phyloP scores from a whole-genome alignment of 1,140 invertebrate genomes.

The Orchestia grillus region DNA sequence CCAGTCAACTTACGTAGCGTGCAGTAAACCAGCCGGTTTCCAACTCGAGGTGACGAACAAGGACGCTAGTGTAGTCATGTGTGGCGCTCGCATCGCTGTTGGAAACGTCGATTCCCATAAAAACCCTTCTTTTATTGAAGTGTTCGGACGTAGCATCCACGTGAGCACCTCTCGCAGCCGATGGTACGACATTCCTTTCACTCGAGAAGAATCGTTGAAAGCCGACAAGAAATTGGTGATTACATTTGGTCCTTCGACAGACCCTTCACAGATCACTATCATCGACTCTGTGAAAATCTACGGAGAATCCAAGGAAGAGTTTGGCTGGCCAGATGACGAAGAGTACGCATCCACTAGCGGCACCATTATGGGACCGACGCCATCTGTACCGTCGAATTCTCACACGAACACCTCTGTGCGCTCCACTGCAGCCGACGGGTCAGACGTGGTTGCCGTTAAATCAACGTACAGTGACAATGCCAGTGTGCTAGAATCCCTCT shows the following conservation, averaged over 20 bases:
- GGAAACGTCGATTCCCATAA: constrained; percentile 89
- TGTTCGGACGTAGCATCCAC: constrained; percentile 85
- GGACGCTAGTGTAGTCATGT: constrained; percentile 87
- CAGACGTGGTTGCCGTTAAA: constrained; percentile 74
- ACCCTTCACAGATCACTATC: constrained; percentile 90
- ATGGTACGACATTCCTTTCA: constrained; percentile 96
- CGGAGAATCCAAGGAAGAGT: constrained; percentile 94
- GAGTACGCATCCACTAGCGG: constrained; percentile 76
- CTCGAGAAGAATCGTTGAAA: constrained; percentile 91
- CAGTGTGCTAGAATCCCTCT: not conserved
- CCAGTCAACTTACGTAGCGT: constrained; percentile 89
- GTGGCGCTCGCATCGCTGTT: constrained; percentile 85
- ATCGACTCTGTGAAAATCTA: constrained; percentile 95
- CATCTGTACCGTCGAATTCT: constrained; percentile 49
- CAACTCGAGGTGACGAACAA: constrained; percentile 89
- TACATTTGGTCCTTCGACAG: constrained; percentile 88
- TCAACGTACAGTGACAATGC: not conserved
- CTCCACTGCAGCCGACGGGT: constrained; percentile 75
- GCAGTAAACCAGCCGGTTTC: constrained; percentile 89
- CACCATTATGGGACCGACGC: constrained; percentile 71
- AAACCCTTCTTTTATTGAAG: constrained; percentile 86
- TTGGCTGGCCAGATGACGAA: constrained; percentile 96
- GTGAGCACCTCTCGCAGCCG: constrained; percentile 83
- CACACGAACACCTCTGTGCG: constrained; percentile 67
- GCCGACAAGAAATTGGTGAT: constrained; percentile 93